Evolutionary conservation across 2,888 invertebrate genomes (phyloP).

Genomic region (Thecophora atra): DNA sequence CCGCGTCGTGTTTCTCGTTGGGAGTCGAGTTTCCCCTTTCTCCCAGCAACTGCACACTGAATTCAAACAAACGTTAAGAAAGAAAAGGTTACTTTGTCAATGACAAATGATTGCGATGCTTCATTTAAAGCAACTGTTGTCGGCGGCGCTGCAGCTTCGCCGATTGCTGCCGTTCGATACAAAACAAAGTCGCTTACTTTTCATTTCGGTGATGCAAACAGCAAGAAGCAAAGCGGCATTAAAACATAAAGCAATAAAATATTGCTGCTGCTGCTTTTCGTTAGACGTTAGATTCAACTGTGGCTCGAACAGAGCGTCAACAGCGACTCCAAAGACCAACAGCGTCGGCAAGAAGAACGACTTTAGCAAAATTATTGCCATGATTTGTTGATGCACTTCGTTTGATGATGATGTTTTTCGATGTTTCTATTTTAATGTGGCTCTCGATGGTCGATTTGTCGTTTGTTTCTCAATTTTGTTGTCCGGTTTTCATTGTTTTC

Average conservation of each 20-base stretch:
- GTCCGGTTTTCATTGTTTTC: no score
- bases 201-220: not conserved
- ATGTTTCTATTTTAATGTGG: constrained; percentile 27
- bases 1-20: constrained; percentile 7
- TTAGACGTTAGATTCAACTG: no score
- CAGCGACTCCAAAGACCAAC: not conserved
- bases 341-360: constrained; percentile 7
- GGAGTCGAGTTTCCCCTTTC: not conserved
- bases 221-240: not conserved
- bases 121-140: not conserved
- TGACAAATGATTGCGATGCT: constrained; percentile 46
- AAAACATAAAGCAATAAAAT: constrained; percentile 14
- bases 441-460: constrained; percentile 38
- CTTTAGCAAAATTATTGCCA: constrained; percentile 45
- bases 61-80: not conserved
- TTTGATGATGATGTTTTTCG: constrained; percentile 45
- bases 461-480: not conserved
- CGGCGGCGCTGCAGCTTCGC: no score
- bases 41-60: not conserved
- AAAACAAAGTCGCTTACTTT: constrained; percentile 20
- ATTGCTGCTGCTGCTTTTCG: no score
- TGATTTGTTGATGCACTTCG: constrained; percentile 51
- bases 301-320: not conserved
- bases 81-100: constrained; percentile 48
- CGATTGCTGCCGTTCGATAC: not conserved